Base-by-base conservation (phyloP, 64 coral and sea anemone genomes). In the Dendrophyllia cribrosa region DNA sequence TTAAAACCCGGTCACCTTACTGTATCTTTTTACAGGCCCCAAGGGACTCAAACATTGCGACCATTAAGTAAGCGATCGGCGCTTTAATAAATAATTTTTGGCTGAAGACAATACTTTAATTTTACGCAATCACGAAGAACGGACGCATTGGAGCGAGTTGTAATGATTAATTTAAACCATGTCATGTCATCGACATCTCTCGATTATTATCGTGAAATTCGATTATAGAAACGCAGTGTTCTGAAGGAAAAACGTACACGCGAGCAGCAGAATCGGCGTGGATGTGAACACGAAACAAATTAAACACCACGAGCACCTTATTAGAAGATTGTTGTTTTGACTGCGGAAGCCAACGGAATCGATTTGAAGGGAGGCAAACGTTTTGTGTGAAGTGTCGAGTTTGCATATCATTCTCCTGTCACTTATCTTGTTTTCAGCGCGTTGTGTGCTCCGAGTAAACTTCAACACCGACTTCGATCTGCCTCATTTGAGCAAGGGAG, bases 161-260 rank as follows among this genome's bases (percentile, higher is more conserved):
- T 83, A 73, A 82, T 84, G 78, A 82, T 91, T 91, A 83, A 91
- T 91, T 91, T 73, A 91, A 91, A 83, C 79, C 77, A 84, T 90
- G 88, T 90, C 76, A 90, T 90, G 88, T 90, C 88, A 90, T 79
- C 88, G 67, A 83, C 25, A 83, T 79, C 51, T 70, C 45, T 83
- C 80, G 77, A 91, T 91, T 84, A 83, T 70, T 84, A 68, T 84
- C 80, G 43, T 51, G 80, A 83, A 91, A 91, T 91, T 91, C 68
- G 89, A 91, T 91, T 79, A 91, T 43, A 49, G 70, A 59, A 62
- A 91, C 80, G 58, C 59, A 24, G 78, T 58, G 22, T 58, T 91
- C 43, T 61, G 58, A 73, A 71, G 66, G 12, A 24, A 58, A 15
- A 59, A 47, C 16, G 26, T 20, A 69, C 64, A 51, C 60, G 16